Base-by-base conservation (phyloP, 2,888 invertebrate genomes). In the Lypha dubia region DNA sequence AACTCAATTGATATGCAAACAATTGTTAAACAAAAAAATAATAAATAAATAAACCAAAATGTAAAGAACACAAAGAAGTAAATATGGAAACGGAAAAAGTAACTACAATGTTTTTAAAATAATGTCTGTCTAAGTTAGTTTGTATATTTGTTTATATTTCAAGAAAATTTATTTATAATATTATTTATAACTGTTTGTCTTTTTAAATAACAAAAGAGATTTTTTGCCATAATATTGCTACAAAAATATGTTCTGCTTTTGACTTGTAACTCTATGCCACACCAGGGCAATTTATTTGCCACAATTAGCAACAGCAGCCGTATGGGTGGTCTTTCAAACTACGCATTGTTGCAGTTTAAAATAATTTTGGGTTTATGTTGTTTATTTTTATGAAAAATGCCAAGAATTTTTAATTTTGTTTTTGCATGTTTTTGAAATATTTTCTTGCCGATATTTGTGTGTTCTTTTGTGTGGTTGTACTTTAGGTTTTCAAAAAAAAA, bases 1-100 rank as follows among this genome's bases (percentile, higher is more conserved):
- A 73, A 84, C 79, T 76, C 60, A 67, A 84, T 75, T 41, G 67
- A 74, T 24, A 74, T 74, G 74, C 60, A 80, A 80, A 74, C 67
- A 74, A 74, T 62, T 67, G 60, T 60, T 20, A 44, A 62, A n/a
- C 32, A 62, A 80, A 62, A 80, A 70, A 63, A 20, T 44, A 44
- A 76, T n/a, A 71, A 63, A 44, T 32, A 63, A 44, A 56, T 38
- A 51, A 73, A 67, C 0, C 22, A 46, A 65, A 65, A 6, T 51
- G 20, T 20, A 62, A 32, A 22, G 28, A 70, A 41, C 62, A 38
- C 60, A 68, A 68, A 20, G 17, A 56, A 67, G 9, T 44, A 63
- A 70, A 71, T n/a, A n/a, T 79, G 70, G 62, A 79, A 79, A 44
- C 74, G 80, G 80, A 80, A 80, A 68, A 80, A 35, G 49, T 32